Percentiles rank a stretch among this genome's conserved stretches.
These are phyloP conservation scores for Herminia tarsipennalis DNA, from an alignment of 2,888 invertebrate species.

Conservation along the genomic window DNA sequence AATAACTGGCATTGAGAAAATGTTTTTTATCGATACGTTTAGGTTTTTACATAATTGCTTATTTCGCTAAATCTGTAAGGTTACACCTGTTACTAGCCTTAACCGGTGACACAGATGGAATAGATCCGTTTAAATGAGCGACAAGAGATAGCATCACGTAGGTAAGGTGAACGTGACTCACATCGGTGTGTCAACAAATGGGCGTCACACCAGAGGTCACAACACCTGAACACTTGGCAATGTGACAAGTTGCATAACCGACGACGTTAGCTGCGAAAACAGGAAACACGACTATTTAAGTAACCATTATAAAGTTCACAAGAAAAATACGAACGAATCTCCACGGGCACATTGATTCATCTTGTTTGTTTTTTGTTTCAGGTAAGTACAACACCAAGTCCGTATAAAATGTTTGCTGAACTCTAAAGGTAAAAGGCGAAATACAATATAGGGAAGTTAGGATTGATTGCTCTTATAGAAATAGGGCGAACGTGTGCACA, in stretches of 20 bases:
- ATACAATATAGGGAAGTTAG: slow-evolving; percentile 4
- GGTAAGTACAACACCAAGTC: slow-evolving; percentile 53
- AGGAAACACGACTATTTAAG: slow-evolving; percentile 78
- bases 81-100: not conserved
- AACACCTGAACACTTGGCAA: slow-evolving; percentile 79
- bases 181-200: slow-evolving; percentile 54
- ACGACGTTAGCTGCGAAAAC: slow-evolving; percentile 67
- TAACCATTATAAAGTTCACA: slow-evolving; percentile 58
- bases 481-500: not conserved
- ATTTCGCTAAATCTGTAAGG: not conserved
- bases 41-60: slow-evolving; percentile 2
- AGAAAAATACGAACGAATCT: slow-evolving; percentile 43
- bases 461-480: slow-evolving; percentile 3
- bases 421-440: slow-evolving; percentile 24
- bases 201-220: slow-evolving; percentile 64
- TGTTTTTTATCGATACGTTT: not conserved
- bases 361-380: slow-evolving; percentile 55
- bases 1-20: too few species aligned
- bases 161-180: slow-evolving; percentile 40
- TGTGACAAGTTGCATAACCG: slow-evolving; percentile 78
- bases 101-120: not conserved
- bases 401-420: slow-evolving; percentile 16
- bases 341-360: slow-evolving; percentile 36
- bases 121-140: slow-evolving; percentile 3
- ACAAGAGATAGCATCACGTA: slow-evolving; percentile 10